Evolutionary conservation across 2,113 vertebrate genomes (phyloP).

Genomic region (Cariama cristata): DNA sequence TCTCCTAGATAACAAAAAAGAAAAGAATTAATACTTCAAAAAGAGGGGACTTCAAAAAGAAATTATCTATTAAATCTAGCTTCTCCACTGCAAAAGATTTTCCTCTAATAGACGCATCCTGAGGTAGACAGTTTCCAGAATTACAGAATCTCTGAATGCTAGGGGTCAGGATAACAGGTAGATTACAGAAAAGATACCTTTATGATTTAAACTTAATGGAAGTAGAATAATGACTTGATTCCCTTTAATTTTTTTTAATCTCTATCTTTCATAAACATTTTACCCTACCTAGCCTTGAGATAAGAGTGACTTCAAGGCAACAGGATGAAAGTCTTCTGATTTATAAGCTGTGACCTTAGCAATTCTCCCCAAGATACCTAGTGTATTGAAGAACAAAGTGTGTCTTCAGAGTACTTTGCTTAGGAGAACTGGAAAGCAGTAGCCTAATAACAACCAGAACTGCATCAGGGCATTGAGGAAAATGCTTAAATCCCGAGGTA

Average conservation of each 20-base stretch:
- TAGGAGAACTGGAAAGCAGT: background rate
- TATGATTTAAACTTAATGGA: background rate
- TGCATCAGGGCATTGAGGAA: background rate
- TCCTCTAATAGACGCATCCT: background rate
- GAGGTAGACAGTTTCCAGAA: background rate
- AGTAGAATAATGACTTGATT: background rate
- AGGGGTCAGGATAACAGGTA: background rate
- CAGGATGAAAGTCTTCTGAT: background rate
- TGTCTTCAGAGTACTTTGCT: background rate
- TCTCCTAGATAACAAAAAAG: background rate
- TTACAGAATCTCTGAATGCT: background rate
- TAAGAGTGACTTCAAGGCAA: background rate
- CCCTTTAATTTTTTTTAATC: background rate
- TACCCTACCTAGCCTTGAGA: background rate
- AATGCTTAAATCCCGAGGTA: background rate
- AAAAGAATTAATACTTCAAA: background rate
- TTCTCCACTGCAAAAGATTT: background rate
- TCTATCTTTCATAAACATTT: background rate
- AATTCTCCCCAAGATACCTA: background rate
- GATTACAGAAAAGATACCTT: background rate
- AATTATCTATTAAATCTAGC: background rate
- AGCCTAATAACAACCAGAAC: background rate
- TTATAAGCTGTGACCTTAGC: background rate
- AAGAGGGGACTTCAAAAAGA: background rate
- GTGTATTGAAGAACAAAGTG: background rate